These are phyloP conservation scores for Drosophila pachea DNA, from an alignment of 1,140 invertebrate species.

Conservation along the genomic window DNA sequence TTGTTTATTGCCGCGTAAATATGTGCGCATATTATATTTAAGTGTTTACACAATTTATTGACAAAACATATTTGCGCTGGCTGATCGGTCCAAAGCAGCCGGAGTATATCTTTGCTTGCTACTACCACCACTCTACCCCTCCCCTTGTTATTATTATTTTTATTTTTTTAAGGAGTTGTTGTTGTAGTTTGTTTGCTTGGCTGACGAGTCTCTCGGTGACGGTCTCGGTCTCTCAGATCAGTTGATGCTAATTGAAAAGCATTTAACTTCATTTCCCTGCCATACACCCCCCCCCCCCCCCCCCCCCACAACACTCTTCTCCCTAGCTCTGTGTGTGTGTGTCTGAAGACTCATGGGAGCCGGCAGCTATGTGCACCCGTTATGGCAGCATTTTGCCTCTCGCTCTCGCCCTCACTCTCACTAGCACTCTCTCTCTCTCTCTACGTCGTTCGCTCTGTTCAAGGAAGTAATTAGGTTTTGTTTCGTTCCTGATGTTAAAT, in stretches of 20 bases:
- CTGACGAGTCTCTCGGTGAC: background rate
- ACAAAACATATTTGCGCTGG: slow-evolving; percentile 57
- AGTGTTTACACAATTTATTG: slow-evolving; percentile 72
- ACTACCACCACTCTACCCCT: background rate
- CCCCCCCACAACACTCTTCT: too few species aligned
- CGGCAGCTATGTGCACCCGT: slow-evolving; percentile 20
- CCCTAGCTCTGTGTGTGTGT: slow-evolving; percentile 16
- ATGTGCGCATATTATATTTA: slow-evolving; percentile 48
- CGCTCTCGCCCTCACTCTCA: background rate
- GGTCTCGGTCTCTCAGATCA: slow-evolving; percentile 5
- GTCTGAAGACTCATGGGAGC: slow-evolving; percentile 14
- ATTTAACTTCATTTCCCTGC: slow-evolving; percentile 33
- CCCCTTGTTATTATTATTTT: too few species aligned
- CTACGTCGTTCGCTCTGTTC: slow-evolving; percentile 42
- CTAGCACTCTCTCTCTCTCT: slow-evolving; percentile 15
- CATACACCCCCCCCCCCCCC: background rate
- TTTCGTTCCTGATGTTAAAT: slow-evolving; percentile 31
- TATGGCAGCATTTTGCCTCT: slow-evolving; percentile 11
- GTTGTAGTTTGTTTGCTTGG: slow-evolving; percentile 16
- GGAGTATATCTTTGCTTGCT: background rate
- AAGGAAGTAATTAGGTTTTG: slow-evolving; percentile 20
- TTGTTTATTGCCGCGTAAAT: slow-evolving; percentile 73
- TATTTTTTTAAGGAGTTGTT: slow-evolving; percentile 7
- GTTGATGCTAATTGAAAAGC: slow-evolving; percentile 70
- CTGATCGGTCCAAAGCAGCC: slow-evolving; percentile 9